phyloP scores from a whole-genome alignment of 2,113 vertebrate genomes.

The Syngnathus typhle region DNA sequence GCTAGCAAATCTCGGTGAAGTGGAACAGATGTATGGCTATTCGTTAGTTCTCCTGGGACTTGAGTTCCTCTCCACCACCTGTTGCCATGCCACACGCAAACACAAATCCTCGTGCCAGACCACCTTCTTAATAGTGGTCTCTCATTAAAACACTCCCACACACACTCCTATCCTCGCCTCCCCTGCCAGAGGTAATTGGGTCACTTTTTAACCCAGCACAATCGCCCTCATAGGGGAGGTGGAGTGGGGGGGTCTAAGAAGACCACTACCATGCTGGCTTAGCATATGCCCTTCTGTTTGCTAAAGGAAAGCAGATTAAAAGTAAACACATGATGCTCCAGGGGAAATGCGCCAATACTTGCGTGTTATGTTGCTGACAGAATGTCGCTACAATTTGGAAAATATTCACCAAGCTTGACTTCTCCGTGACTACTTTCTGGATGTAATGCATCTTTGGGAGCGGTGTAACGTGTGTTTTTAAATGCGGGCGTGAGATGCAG shows the following conservation, averaged over 20 bases:
- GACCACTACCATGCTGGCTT: constrained; percentile 53
- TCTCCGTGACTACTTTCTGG: neutral
- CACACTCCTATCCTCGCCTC: neutral
- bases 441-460: neutral
- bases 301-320: constrained; percentile 42
- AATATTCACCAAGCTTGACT: neutral
- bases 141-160: constrained; percentile 38
- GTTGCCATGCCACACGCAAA: constrained; percentile 43
- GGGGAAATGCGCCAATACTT: constrained; percentile 45
- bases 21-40: constrained; percentile 50
- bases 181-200: constrained; percentile 60
- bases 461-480: constrained; percentile 24
- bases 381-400: neutral
- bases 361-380: constrained; percentile 25
- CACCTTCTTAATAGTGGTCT: constrained; percentile 53
- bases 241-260: constrained; percentile 28
- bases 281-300: constrained; percentile 45
- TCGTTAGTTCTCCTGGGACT: constrained; percentile 51
- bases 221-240: constrained; percentile 28
- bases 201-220: constrained; percentile 60
- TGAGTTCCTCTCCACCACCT: constrained; percentile 55
- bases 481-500: constrained; percentile 25
- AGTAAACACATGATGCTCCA: constrained; percentile 51
- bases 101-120: constrained; percentile 29
- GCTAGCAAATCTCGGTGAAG: neutral